A percentile compares a stretch with the other conserved stretches of the same genome.
phyloP scores from a whole-genome alignment of 2,113 vertebrate genomes.

The Atractosteus spatula region DNA sequence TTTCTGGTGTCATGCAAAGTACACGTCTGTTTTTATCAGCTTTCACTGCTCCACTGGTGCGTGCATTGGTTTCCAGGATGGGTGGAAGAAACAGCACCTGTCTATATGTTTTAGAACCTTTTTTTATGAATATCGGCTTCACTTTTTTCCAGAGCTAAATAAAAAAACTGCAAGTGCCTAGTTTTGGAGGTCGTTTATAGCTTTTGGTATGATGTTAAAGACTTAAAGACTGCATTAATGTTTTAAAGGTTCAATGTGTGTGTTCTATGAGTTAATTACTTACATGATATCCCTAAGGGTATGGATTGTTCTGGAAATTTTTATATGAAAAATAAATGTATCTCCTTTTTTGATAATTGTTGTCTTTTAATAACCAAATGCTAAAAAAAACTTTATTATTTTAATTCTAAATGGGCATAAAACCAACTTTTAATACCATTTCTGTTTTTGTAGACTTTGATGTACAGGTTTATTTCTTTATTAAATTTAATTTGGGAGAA shows the following conservation, averaged over 20 bases:
- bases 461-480: too few species aligned
- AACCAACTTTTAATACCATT: too few species aligned
- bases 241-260: constrained; percentile 18
- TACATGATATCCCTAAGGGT: not conserved
- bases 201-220: constrained; percentile 7
- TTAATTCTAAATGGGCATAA: too few species aligned
- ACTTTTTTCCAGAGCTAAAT: constrained; percentile 7
- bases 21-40: constrained; percentile 49
- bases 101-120: not conserved
- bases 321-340: not conserved
- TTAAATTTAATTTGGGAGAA: too few species aligned
- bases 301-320: not conserved
- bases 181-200: constrained; percentile 3
- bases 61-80: not conserved
- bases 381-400: too few species aligned
- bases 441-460: too few species aligned
- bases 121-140: constrained; percentile 2
- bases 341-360: too few species aligned
- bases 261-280: constrained; percentile 14
- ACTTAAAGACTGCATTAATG: constrained; percentile 15
- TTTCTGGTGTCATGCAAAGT: constrained; percentile 50
- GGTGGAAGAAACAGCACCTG: not conserved
- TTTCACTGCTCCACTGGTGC: constrained; percentile 21
- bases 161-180: constrained; percentile 12
- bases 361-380: too few species aligned